Conservation (phyloP, 1,140 invertebrate genomes). For the Drosophila quadrilineata region DNA sequence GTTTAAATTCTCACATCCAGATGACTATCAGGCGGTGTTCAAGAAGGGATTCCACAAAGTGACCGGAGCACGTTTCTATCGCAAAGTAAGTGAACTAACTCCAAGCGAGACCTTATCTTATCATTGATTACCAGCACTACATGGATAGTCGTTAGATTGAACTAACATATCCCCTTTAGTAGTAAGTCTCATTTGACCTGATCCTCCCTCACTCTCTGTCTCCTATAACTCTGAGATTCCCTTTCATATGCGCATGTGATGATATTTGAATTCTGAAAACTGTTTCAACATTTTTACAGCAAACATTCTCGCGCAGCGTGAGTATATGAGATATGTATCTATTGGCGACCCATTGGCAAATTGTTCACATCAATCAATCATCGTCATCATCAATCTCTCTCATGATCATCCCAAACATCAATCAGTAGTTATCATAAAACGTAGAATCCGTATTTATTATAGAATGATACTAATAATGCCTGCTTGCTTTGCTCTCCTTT, state of each 20-base stretch:
- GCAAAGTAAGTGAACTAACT: constrained; percentile 85
- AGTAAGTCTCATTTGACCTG: too few species aligned
- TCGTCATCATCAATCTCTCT: not conserved
- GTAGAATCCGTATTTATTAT: not conserved
- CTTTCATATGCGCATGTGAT: constrained; percentile 2
- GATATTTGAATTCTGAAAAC: constrained; percentile 20
- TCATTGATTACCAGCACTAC: too few species aligned
- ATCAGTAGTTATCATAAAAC: not conserved
- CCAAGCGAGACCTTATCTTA: too few species aligned
- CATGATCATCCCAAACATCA: too few species aligned
- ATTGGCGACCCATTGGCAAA: constrained; percentile 11
- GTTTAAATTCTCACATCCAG: constrained; percentile 92
- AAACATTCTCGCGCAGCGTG: constrained; percentile 73
- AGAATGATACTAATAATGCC: not conserved
- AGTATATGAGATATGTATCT: constrained; percentile 41
- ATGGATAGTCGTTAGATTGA: too few species aligned
- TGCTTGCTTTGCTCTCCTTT: not conserved
- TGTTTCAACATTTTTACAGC: constrained; percentile 69
- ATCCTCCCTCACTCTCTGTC: too few species aligned
- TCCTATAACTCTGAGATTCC: too few species aligned
- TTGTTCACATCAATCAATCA: not conserved
- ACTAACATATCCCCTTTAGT: too few species aligned
- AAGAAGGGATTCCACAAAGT: constrained; percentile 93
- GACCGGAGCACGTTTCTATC: constrained; percentile 88
- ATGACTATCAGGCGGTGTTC: constrained; percentile 91